Base-by-base conservation (phyloP, 2,888 invertebrate species). In the Stenotaenia linearis region DNA sequence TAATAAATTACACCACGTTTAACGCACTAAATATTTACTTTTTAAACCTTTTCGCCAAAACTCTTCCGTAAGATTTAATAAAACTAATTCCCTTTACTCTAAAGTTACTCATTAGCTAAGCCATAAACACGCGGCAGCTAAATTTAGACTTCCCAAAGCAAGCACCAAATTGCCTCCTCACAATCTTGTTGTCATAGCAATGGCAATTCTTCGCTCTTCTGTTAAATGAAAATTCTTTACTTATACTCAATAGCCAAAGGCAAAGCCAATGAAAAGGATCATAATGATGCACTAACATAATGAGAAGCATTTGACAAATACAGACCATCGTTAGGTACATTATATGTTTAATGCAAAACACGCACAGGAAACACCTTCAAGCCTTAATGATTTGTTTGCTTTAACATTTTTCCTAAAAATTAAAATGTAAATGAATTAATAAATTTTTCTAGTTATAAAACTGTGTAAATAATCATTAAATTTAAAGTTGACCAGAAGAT, bases 171-270 rank as follows among this genome's bases (percentile, higher is more conserved):
- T 69, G 69, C 69, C 69, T 69, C 28, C 69, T 69, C 69, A 69
- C 69, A 69, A 69, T 69, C 50, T 69, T 69, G 69, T 69, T 69
- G 69, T 69, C 69, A 69, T 69, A 69, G 69, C 69, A 69, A 69
- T 69, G 28, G 25, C 23, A 28, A 12, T 69, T 69, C 69, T 69
- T 28, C 28, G 28, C 69, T 28, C 69, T 28, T 28, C 25, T 28
- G 23, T 69, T 69, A 69, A 69, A 69, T 69, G 69, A 69, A 69
- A 56, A 69, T 69, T 69, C 69, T 69, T 69, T 69, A 21, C 50
- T n/a, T n/a, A 50, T 15, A 69, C 69, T 69, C 69, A 28, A 69
- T 69, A 69, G 69, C 69, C 69, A 28, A 25, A 25, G 69, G 69
- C 69, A 69, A 28, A 28, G 69, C 23, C 15, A 25, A 69, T 25